Conservation (phyloP, 2,797 vertebrate species). For the Tympanoctomys barrerae region DNA sequence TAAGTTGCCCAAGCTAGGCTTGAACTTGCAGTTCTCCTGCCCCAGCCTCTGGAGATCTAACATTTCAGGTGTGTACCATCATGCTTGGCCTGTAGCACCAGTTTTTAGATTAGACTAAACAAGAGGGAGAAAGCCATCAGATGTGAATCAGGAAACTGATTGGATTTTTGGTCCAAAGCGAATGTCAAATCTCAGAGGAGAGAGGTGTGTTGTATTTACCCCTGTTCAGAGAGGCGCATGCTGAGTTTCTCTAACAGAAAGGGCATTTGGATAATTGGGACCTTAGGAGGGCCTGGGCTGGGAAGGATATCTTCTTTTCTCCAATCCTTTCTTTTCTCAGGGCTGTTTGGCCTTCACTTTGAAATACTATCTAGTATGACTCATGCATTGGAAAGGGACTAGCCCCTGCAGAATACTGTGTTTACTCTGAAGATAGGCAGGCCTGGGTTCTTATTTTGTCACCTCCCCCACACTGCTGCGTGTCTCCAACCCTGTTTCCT, state of each 20-base stretch:
- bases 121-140: not conserved
- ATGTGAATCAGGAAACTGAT: not conserved
- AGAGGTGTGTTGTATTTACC: not conserved
- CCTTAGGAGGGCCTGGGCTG: not conserved
- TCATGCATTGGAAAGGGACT: not conserved
- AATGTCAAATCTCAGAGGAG: not conserved
- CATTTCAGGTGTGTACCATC: not conserved
- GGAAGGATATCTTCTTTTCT: not conserved
- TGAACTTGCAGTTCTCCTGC: not conserved
- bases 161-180: not conserved
- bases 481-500: constrained; percentile 29
- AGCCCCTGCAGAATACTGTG: not conserved
- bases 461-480: not conserved
- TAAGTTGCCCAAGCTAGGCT: not conserved
- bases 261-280: not conserved
- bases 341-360: constrained; percentile 5
- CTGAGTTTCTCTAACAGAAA: not conserved
- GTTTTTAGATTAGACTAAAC: not conserved
- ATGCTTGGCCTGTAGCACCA: not conserved
- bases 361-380: not conserved
- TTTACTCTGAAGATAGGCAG: not conserved
- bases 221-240: not conserved
- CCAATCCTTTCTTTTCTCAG: constrained; percentile 32
- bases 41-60: not conserved
- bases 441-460: not conserved